phyloP scores from a whole-genome alignment of 2,797 vertebrate species.

The Protonibea diacanthus region DNA sequence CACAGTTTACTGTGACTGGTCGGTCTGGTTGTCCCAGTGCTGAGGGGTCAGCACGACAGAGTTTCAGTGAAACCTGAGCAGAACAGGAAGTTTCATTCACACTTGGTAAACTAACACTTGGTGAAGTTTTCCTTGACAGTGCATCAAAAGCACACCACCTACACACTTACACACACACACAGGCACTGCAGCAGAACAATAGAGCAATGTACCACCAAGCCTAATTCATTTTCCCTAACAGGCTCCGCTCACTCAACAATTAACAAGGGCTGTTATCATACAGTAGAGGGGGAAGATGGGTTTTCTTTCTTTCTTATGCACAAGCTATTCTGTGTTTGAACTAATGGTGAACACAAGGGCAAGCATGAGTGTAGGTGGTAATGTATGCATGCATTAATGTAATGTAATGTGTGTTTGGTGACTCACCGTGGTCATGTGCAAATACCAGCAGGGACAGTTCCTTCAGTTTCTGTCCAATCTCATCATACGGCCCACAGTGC shows the following conservation, averaged over 20 bases:
- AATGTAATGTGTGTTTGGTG: constrained; percentile 22
- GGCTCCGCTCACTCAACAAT: constrained; percentile 27
- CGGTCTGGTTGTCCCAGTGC: constrained; percentile 3
- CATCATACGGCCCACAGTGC: constrained; percentile 92
- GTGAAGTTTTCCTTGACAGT: constrained; percentile 5
- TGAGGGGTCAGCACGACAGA: background rate
- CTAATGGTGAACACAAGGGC: constrained; percentile 22
- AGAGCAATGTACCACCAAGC: background rate
- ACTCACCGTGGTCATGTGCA: constrained; percentile 96
- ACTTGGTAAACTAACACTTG: background rate
- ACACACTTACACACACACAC: constrained; percentile 24
- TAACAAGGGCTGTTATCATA: constrained; percentile 4
- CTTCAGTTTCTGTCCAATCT: constrained; percentile 90
- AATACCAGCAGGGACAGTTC: constrained; percentile 91
- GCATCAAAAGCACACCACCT: constrained; percentile 9
- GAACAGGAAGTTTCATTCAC: constrained; percentile 10
- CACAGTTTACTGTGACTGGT: background rate
- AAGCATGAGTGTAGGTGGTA: constrained; percentile 24
- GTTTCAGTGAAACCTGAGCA: constrained; percentile 16
- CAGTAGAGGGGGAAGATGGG: background rate
- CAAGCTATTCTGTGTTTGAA: constrained; percentile 7
- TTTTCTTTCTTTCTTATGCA: constrained; percentile 19
- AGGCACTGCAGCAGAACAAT: constrained; percentile 25
- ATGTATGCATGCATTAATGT: constrained; percentile 27
- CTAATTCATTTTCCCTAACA: constrained; percentile 29